Conservation (phyloP, 2,888 invertebrate genomes). For the Drosophila formosana region DNA sequence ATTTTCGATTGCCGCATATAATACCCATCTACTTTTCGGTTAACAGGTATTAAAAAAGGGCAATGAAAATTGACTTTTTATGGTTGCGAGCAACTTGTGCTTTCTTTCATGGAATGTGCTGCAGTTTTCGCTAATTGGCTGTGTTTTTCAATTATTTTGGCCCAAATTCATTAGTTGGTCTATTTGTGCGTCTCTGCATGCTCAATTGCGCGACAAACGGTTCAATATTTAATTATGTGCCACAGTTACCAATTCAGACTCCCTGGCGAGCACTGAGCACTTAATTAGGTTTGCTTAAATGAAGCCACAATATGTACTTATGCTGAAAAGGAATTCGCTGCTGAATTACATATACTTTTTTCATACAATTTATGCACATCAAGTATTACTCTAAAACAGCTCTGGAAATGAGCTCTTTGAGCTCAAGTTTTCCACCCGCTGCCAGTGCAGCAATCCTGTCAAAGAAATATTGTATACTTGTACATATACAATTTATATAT, state of each 20-base stretch:
- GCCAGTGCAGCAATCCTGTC: constrained; percentile 19
- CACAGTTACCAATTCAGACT: constrained; percentile 3
- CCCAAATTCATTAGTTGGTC: constrained; percentile 45
- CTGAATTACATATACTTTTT: constrained; percentile 25
- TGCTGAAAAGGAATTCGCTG: constrained; percentile 19
- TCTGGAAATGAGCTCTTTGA: constrained; percentile 28
- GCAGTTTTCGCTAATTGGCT: constrained; percentile 48
- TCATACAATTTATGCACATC: constrained; percentile 41
- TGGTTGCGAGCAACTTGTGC: constrained; percentile 23
- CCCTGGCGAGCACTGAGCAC: constrained; percentile 2
- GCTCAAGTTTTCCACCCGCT: constrained; percentile 22
- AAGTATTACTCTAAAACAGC: constrained; percentile 22
- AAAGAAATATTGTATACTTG: constrained; percentile 16
- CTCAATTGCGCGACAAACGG: constrained; percentile 44
- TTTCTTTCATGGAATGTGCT: constrained; percentile 25
- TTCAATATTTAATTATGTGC: constrained; percentile 45
- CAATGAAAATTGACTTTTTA: constrained; percentile 24
- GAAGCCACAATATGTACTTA: constrained; percentile 23
- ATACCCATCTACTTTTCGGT: neutral
- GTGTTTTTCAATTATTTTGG: constrained; percentile 55
- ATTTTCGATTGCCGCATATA: too few relatives aligned
- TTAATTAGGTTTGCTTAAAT: constrained; percentile 43
- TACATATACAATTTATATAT: neutral
- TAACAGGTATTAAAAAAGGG: neutral
- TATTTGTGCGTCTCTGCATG: constrained; percentile 27